phyloP scores from a whole-genome alignment of 2,888 invertebrate genomes.

The Lasioglossum figueresi region DNA sequence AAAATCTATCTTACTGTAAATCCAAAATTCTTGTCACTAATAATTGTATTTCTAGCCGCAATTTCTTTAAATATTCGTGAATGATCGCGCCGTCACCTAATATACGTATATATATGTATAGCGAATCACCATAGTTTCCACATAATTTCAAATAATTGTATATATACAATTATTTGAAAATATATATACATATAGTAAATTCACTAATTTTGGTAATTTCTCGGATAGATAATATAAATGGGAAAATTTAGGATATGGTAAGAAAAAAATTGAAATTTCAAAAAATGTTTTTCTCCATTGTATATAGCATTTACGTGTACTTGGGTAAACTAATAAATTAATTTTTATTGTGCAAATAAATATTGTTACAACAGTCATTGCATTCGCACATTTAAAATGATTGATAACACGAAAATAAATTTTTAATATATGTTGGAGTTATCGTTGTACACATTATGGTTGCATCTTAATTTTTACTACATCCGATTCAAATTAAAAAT shows the following conservation, averaged over 20 bases:
- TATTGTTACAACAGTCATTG: constrained; percentile 26
- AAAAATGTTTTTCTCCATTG: not conserved
- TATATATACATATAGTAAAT: too few species aligned
- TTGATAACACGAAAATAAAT: constrained; percentile 1
- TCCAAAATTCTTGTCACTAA: too few species aligned
- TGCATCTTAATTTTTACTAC: not conserved
- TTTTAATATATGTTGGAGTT: not conserved
- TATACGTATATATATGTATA: too few species aligned
- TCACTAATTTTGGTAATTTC: too few species aligned
- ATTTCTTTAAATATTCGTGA: too few species aligned
- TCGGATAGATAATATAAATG: not conserved
- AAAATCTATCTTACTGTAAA: too few species aligned
- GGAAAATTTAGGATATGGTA: not conserved
- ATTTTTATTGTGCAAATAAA: constrained; percentile 35
- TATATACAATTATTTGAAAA: too few species aligned
- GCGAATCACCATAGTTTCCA: too few species aligned
- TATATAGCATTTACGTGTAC: too few species aligned
- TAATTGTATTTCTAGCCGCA: too few species aligned
- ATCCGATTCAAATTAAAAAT: not conserved
- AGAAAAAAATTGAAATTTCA: not conserved
- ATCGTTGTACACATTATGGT: constrained; percentile 30
- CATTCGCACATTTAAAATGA: constrained; percentile 35
- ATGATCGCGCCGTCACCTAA: too few species aligned
- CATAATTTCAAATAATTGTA: too few species aligned
- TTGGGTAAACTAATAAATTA: not conserved